Evolutionary conservation across 2,797 vertebrate genomes (phyloP).

Genomic region (Euthynnus affinis): DNA sequence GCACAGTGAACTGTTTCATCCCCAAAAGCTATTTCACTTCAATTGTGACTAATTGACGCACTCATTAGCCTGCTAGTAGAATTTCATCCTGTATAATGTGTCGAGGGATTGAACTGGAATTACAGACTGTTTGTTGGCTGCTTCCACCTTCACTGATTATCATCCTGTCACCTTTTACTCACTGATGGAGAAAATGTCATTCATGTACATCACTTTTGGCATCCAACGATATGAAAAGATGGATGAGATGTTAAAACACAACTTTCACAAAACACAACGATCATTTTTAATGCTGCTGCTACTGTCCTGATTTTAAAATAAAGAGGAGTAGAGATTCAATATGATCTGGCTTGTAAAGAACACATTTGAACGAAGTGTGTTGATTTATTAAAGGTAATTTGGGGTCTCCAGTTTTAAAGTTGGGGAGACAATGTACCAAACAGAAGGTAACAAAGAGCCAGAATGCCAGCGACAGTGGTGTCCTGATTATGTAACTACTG

Average conservation of each 20-base stretch:
- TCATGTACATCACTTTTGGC: neutral
- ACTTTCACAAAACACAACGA: too few species aligned
- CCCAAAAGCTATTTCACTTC: neutral
- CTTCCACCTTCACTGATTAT: neutral
- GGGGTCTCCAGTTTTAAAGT: slow-evolving; percentile 6
- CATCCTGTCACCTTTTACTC: neutral
- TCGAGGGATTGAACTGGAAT: neutral
- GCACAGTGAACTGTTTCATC: neutral
- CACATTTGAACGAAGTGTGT: neutral
- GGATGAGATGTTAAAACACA: too few species aligned
- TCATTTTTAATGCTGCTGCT: neutral
- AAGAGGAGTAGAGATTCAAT: too few species aligned
- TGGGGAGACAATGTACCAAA: slow-evolving; percentile 28
- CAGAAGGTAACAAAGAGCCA: slow-evolving; percentile 46
- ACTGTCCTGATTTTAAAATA: neutral
- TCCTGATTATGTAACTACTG: slow-evolving; percentile 56
- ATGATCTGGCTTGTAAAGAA: neutral
- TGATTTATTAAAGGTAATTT: neutral
- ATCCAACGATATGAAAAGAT: neutral
- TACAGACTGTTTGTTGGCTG: too few species aligned
- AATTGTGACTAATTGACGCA: neutral
- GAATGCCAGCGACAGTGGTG: slow-evolving; percentile 35
- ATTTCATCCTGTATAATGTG: neutral
- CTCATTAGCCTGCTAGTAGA: neutral
- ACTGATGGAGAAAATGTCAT: neutral